Conservation (phyloP, 2,113 vertebrate genomes). For the Tympanuchus pallidicinctus region DNA sequence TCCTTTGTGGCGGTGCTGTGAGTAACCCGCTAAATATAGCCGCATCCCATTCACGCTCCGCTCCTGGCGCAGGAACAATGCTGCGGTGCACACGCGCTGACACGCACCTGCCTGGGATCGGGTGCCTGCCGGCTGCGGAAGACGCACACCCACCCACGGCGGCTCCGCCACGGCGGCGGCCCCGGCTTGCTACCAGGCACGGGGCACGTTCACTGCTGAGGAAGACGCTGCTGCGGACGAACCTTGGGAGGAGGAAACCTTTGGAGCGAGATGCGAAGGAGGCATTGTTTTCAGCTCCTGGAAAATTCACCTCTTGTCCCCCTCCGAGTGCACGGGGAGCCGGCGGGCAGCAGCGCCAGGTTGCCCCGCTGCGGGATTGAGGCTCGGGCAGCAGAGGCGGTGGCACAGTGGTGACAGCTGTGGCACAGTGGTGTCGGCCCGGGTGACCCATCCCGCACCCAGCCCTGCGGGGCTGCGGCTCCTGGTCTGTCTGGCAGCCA, state of each 20-base stretch:
- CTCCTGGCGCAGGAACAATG: constrained; percentile 79
- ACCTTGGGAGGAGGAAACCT: constrained; percentile 59
- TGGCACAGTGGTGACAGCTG: too few relatives aligned
- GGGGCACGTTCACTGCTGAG: constrained; percentile 74
- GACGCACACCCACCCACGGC: constrained; percentile 74
- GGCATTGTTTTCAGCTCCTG: constrained; percentile 51
- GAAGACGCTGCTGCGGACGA: constrained; percentile 64
- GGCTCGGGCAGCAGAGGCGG: too few relatives aligned
- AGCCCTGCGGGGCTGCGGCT: accelerated
- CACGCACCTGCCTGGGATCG: constrained; percentile 79
- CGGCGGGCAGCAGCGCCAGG: constrained; percentile 9
- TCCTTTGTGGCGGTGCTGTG: constrained; percentile 77
- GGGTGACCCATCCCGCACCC: neutral
- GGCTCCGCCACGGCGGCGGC: constrained; percentile 79
- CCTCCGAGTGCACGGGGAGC: neutral
- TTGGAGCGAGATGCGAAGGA: neutral
- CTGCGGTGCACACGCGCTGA: constrained; percentile 63
- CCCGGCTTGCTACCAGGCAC: constrained; percentile 67
- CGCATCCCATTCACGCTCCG: constrained; percentile 71
- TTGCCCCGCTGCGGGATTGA: neutral
- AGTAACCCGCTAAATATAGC: constrained; percentile 81
- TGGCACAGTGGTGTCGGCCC: neutral
- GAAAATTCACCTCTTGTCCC: constrained; percentile 27
- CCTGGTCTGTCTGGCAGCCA: accelerated
- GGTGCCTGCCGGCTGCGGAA: constrained; percentile 76